Evolutionary conservation across 53 echinoderm and acorn worm species (phyloP).

Genomic region (Temnopleurus reevesii): DNA sequence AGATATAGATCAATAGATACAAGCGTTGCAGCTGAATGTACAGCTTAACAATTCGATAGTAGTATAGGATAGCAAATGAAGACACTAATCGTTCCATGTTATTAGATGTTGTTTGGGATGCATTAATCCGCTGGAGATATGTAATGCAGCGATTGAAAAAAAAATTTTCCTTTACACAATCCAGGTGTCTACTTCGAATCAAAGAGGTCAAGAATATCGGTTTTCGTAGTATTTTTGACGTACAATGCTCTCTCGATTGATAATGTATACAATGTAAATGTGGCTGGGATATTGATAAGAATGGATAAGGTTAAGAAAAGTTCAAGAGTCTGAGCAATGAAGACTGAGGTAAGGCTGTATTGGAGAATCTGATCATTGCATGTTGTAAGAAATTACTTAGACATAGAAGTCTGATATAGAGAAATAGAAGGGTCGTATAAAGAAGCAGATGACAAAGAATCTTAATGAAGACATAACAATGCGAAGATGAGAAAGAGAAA

Average conservation of each 20-base stretch:
- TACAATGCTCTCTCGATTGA: background rate
- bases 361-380: too few relatives aligned
- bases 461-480: background rate
- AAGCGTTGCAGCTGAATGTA: conserved; percentile 50
- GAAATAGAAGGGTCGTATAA: background rate
- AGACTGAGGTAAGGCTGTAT: background rate
- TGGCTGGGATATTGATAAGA: background rate
- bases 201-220: background rate
- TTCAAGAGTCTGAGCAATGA: background rate
- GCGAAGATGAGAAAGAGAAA: background rate
- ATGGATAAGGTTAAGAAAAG: background rate
- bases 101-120: background rate
- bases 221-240: background rate
- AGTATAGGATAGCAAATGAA: conserved; percentile 21
- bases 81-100: background rate
- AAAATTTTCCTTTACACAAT: conserved; percentile 10
- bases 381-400: background rate
- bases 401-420: background rate
- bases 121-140: conserved; percentile 4
- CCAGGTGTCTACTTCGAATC: background rate
- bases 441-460: background rate
- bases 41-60: conserved; percentile 17
- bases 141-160: background rate
- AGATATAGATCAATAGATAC: conserved; percentile 48
- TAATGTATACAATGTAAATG: background rate